phyloP scores from a whole-genome alignment of 1,140 invertebrate genomes.

The Diploscapter pachys region DNA sequence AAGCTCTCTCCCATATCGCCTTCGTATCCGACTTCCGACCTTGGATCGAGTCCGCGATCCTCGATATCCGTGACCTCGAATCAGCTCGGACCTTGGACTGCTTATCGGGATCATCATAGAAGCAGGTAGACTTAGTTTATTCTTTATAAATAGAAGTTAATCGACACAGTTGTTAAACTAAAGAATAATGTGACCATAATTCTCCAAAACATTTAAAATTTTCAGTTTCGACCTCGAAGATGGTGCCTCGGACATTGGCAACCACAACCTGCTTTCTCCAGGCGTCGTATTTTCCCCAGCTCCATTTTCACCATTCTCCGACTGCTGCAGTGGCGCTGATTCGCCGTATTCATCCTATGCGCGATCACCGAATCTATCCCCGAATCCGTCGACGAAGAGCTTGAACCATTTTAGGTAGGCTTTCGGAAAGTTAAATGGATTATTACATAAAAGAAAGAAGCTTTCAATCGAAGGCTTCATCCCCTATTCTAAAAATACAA shows the following conservation, averaged over 20 bases:
- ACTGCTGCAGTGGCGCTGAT: conserved; percentile 42
- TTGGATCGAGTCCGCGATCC: conserved; percentile 47
- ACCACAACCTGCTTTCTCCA: conserved; percentile 48
- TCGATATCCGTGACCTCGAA: conserved; percentile 39
- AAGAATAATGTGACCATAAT: too few relatives aligned
- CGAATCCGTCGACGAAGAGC: conserved; percentile 32
- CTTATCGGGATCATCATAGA: conserved; percentile 43
- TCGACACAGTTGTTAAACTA: too few relatives aligned
- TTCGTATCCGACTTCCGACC: conserved; percentile 52
- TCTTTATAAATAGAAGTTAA: not conserved
- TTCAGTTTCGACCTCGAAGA: conserved; percentile 31
- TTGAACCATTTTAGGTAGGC: conserved; percentile 43
- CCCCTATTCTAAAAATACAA: too few relatives aligned
- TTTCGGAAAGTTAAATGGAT: not conserved
- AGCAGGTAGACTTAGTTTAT: not conserved
- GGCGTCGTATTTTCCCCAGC: conserved; percentile 50
- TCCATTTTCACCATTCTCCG: conserved; percentile 56
- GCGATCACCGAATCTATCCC: conserved; percentile 52
- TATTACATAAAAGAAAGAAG: too few relatives aligned
- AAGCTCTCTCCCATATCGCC: conserved; percentile 51
- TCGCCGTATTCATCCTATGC: conserved; percentile 48
- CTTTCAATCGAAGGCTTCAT: too few relatives aligned
- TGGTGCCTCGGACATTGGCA: conserved; percentile 28
- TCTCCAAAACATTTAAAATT: too few relatives aligned
- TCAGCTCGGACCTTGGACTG: conserved; percentile 47